Conservation (phyloP, 1,140 invertebrate species). For the Drosophila yakuba region DNA sequence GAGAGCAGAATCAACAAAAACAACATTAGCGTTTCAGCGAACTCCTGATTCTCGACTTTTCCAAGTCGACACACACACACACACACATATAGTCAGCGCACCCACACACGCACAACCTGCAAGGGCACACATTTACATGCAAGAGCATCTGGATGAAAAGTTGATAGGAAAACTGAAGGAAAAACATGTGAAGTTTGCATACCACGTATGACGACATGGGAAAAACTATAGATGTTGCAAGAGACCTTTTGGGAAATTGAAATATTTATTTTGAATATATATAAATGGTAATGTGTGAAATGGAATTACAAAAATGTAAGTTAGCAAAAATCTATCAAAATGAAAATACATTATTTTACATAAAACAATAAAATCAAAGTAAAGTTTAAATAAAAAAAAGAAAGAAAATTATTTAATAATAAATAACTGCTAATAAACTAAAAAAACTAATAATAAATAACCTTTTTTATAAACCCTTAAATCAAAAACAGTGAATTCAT, state of each 20-base stretch:
- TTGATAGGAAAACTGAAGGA: conserved; percentile 7
- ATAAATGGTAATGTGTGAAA: background rate
- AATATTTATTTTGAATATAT: background rate
- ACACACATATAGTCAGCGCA: conserved; percentile 3
- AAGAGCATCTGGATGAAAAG: conserved; percentile 2
- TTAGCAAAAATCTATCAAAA: too few relatives aligned
- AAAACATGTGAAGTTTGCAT: conserved; percentile 25
- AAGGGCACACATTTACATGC: background rate
- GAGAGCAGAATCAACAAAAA: conserved; percentile 57
- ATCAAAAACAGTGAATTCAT: too few relatives aligned
- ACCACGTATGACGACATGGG: background rate
- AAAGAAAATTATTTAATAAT: too few relatives aligned
- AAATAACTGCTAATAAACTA: too few relatives aligned
- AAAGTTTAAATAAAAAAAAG: too few relatives aligned
- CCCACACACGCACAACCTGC: background rate
- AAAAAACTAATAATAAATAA: too few relatives aligned
- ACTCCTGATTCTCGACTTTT: conserved; percentile 18
- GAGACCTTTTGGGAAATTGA: background rate
- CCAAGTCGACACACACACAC: conserved; percentile 37
- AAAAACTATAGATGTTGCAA: background rate
- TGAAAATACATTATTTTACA: background rate
- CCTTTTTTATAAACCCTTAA: too few relatives aligned
- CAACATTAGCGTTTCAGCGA: conserved; percentile 38
- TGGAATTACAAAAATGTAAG: background rate
- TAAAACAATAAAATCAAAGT: too few relatives aligned